Conservation (phyloP, 2,113 vertebrate genomes). For the Hyperoodon ampullatus region DNA sequence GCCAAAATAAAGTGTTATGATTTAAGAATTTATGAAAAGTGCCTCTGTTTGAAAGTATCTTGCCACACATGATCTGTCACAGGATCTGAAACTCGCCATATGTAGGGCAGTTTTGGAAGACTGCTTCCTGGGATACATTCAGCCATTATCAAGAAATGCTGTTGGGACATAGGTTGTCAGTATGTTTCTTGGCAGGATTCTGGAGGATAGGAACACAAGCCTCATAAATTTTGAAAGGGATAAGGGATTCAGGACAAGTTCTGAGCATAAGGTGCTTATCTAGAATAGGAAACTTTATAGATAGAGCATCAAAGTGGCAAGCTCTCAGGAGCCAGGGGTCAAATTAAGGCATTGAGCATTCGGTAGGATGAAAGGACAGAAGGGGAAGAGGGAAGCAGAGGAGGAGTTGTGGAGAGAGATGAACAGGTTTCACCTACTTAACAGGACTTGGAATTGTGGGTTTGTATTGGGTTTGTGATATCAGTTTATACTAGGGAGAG, state of each 20-base stretch:
- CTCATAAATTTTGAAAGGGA: constrained; percentile 32
- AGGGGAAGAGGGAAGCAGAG: not conserved
- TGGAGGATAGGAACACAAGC: not conserved
- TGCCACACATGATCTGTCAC: not conserved
- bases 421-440: not conserved
- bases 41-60: constrained; percentile 12
- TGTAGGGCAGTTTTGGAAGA: constrained; percentile 32
- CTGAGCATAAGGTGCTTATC: not conserved
- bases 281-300: not conserved
- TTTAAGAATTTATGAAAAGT: not conserved
- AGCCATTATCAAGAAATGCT: not conserved
- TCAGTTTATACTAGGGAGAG: not conserved
- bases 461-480: not conserved
- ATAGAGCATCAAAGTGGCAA: not conserved
- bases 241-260: not conserved
- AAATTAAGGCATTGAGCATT: not conserved
- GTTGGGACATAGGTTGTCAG: not conserved
- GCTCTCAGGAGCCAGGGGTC: not conserved
- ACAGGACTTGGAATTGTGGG: not conserved
- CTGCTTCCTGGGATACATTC: not conserved
- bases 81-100: not conserved
- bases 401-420: not conserved
- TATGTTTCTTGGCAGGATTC: not conserved
- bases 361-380: not conserved
- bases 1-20: not conserved